A percentile compares a stretch with the other conserved stretches of the same genome.
Evolutionary conservation across 2,888 invertebrate genomes (phyloP).

Genomic region (Dysmachus trigonus): DNA sequence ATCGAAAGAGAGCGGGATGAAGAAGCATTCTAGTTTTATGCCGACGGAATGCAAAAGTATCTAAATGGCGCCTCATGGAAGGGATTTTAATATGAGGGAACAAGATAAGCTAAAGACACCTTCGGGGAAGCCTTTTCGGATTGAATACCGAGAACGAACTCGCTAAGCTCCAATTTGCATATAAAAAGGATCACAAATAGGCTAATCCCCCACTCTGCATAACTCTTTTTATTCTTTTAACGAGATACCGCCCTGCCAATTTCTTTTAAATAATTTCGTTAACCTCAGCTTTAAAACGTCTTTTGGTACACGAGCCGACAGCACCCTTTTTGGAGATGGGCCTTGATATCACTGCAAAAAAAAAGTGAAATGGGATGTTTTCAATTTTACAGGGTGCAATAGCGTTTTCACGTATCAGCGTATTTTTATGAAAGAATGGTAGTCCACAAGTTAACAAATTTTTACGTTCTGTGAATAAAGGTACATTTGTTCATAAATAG

Average conservation of each 20-base stretch:
- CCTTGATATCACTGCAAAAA: neutral
- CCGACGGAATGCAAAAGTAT: neutral
- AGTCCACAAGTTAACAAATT: no score
- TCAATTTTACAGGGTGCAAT: neutral
- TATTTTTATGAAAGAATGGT: no score
- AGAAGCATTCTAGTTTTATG: neutral
- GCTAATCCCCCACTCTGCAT: neutral
- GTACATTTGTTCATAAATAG: no score
- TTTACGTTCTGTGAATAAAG: no score
- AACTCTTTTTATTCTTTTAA: conserved; percentile 8
- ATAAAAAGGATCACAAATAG: conserved; percentile 27
- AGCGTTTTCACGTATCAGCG: neutral
- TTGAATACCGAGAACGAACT: neutral
- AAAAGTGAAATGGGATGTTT: neutral
- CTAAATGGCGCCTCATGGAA: neutral
- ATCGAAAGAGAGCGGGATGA: neutral
- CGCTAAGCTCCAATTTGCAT: conserved; percentile 15
- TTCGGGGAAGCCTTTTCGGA: neutral
- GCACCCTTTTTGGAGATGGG: neutral
- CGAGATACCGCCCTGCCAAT: neutral
- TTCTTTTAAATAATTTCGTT: neutral
- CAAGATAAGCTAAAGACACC: neutral
- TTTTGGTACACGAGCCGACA: neutral
- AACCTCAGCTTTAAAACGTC: neutral
- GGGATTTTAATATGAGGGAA: neutral